Base-by-base conservation (phyloP, 2,797 vertebrate genomes). In the Scolopax bukidnonensis region DNA sequence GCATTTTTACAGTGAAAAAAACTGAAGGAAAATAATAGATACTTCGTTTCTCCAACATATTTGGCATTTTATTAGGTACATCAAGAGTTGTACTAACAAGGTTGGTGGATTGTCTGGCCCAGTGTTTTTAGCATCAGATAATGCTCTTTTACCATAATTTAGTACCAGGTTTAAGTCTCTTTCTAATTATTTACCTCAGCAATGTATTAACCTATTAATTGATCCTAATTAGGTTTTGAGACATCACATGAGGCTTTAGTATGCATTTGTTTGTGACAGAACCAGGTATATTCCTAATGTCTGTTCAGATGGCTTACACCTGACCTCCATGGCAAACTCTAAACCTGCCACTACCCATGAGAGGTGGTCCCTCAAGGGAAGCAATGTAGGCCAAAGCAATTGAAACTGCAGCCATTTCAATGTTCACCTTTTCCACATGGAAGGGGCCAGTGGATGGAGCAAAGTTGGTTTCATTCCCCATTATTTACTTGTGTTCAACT, bases 231-330 rank as follows among this genome's bases (percentile, higher is more conserved):
- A n/a, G 15, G 16, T 12, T 68, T 53, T 60, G 32, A 45, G 24
- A 4, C 59, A 51, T 40, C 9, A 21, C 40, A 43, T 2, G 2
- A 78, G 30, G 7, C 17, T 79, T 79, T 45, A 64, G n/a, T 50
- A 64, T n/a, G 53, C 10, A 13, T 59, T 27, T 16, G 4, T 53
- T 12, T 74, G 27, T 73, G 45, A 10, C n/a, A 83, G 69, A 86
- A 51, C 5, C 28, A 75, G 33, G 4, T 1, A 4, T 36, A 15
- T 81, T 14, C 15, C 16, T 57, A 5, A 4, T 0, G 0, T 56
- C 43, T 77, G 20, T 33, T 38, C 27, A n/a, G 5, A 32, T 36
- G 30, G 28, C 32, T 43, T 53, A 56, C 10, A 16, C 51, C 25
- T 12, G 3, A 63, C 8, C 27, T 65, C 25, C 13, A 9, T 1